Conservation (phyloP, 2,113 vertebrate genomes). For the Lagopus muta region DNA sequence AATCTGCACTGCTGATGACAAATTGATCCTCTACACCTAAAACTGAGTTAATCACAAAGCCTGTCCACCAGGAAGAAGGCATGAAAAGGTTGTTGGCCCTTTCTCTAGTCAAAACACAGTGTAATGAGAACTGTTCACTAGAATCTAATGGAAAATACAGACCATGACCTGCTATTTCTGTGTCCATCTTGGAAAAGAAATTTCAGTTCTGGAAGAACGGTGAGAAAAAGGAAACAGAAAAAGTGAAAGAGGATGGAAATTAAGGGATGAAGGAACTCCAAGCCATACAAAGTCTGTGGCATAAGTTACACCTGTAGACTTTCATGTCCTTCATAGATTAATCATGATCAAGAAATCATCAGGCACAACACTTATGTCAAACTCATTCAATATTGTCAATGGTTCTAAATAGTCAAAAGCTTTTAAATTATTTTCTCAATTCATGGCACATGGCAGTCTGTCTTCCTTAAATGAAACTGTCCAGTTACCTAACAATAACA, state of each 20-base stretch:
- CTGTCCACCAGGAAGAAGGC: neutral
- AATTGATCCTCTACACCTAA: neutral
- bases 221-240: neutral
- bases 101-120: neutral
- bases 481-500: accelerated
- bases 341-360: neutral
- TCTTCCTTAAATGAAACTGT: neutral
- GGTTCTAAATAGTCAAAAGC: neutral
- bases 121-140: neutral
- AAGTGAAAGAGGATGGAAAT: neutral
- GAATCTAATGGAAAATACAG: neutral
- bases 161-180: neutral
- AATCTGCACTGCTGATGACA: neutral
- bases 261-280: neutral
- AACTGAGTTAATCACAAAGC: neutral
- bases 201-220: neutral
- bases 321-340: neutral
- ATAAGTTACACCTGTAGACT: neutral
- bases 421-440: neutral
- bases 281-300: neutral
- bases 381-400: neutral
- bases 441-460: neutral
- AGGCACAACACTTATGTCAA: neutral
- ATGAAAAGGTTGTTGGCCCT: neutral
- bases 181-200: neutral